A percentile compares a stretch with the other conserved stretches of the same genome.
phyloP scores from a whole-genome alignment of 2,113 vertebrate genomes.

The Phainopepla nitens region DNA sequence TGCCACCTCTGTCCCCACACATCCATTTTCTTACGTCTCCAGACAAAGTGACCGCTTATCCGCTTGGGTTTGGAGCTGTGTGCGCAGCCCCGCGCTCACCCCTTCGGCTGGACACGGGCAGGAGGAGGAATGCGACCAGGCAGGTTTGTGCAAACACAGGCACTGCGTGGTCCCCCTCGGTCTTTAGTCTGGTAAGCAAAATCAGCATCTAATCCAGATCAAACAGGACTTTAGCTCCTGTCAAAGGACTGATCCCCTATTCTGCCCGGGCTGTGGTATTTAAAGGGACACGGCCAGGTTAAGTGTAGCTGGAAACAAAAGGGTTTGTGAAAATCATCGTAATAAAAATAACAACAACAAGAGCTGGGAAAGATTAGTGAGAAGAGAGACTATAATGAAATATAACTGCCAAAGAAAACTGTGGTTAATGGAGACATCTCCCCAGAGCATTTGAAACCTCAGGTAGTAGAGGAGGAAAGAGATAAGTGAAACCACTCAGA shows the following conservation, averaged over 20 bases:
- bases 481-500: constrained; percentile 39
- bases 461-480: constrained; percentile 47
- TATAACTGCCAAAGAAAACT: constrained; percentile 44
- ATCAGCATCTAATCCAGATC: constrained; percentile 68
- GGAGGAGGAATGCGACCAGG: constrained; percentile 55
- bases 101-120: not conserved
- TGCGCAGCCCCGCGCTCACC: not conserved
- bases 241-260: constrained; percentile 61
- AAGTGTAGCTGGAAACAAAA: constrained; percentile 20
- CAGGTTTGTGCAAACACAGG: constrained; percentile 66
- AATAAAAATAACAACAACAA: constrained; percentile 23
- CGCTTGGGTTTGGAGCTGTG: constrained; percentile 8
- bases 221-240: constrained; percentile 70
- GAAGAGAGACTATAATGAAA: constrained; percentile 27
- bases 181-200: constrained; percentile 68
- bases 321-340: constrained; percentile 10
- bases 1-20: not conserved
- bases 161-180: constrained; percentile 24
- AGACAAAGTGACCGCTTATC: constrained; percentile 24
- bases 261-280: constrained; percentile 45
- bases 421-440: constrained; percentile 56
- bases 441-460: constrained; percentile 11
- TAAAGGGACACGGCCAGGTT: constrained; percentile 57
- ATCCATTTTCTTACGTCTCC: not conserved
- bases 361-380: constrained; percentile 7